A percentile compares a stretch with the other conserved stretches of the same genome.
phyloP scores from a whole-genome alignment of 1,140 invertebrate species.

The Macrostomum lignano region DNA sequence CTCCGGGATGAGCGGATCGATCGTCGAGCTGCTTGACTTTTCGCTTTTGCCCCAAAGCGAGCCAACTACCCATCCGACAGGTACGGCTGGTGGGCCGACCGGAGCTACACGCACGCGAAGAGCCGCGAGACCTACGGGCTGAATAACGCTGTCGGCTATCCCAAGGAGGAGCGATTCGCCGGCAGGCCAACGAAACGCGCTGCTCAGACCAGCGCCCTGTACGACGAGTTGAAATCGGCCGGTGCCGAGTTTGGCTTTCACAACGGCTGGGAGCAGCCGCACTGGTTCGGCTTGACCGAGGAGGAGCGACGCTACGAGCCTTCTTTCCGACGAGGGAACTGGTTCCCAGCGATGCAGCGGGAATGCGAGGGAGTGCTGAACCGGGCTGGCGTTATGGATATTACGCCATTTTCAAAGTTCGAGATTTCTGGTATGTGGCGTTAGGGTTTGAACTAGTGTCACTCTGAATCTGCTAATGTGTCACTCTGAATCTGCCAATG shows the following conservation, averaged over 20 bases:
- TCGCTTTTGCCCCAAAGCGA: too few species aligned
- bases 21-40: too few species aligned
- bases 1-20: too few species aligned
- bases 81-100: too few species aligned
- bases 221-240: too few species aligned
- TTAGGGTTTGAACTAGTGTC: too few species aligned
- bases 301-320: slow-evolving; percentile 14
- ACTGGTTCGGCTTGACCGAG: slow-evolving; percentile 14
- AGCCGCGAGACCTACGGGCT: slow-evolving; percentile 21
- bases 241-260: too few species aligned
- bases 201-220: too few species aligned
- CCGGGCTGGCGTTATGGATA: slow-evolving; percentile 17
- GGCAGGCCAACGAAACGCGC: too few species aligned
- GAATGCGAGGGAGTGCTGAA: slow-evolving; percentile 17
- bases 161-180: slow-evolving; percentile 21
- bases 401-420: slow-evolving; percentile 23
- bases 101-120: slow-evolving; percentile 16
- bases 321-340: slow-evolving; percentile 21
- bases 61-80: too few species aligned
- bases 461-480: too few species aligned
- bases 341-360: slow-evolving; percentile 16
- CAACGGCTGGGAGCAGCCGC: slow-evolving; percentile 24
- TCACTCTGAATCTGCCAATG: too few species aligned
- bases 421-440: slow-evolving; percentile 12
- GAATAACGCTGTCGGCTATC: slow-evolving; percentile 18